These are phyloP conservation scores for Corythaixoides concolor DNA, from an alignment of 2,113 vertebrate genomes.

Conservation along the genomic window DNA sequence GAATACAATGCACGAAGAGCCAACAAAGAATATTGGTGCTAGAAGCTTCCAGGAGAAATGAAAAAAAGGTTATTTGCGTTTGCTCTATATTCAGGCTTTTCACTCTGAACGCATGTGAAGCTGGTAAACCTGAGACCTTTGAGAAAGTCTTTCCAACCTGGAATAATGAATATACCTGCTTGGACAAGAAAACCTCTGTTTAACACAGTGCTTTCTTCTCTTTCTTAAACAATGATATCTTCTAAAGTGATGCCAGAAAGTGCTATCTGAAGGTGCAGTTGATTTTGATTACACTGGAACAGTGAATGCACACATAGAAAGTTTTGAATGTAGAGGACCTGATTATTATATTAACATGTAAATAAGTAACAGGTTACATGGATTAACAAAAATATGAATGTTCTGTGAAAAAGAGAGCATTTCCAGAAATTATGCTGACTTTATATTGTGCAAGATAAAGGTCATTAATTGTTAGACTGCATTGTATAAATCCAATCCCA, in stretches of 20 bases:
- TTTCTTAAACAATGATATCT: slow-evolving; percentile 31
- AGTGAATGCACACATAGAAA: slow-evolving; percentile 1
- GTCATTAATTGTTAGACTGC: slow-evolving; percentile 6
- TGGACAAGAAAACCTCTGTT: slow-evolving; percentile 60
- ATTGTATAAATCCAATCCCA: background rate
- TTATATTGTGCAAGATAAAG: slow-evolving; percentile 5
- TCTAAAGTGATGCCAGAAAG: slow-evolving; percentile 12
- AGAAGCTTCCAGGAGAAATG: slow-evolving; percentile 58
- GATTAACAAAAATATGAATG: slow-evolving; percentile 23
- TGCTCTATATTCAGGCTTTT: slow-evolving; percentile 38
- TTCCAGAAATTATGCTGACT: slow-evolving; percentile 11
- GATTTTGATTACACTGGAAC: slow-evolving; percentile 1
- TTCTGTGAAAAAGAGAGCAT: slow-evolving; percentile 26
- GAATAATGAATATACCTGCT: slow-evolving; percentile 28
- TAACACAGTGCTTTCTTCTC: slow-evolving; percentile 33
- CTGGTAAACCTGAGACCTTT: slow-evolving; percentile 61
- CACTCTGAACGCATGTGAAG: slow-evolving; percentile 46
- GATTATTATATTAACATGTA: slow-evolving; percentile 43
- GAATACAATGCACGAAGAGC: background rate
- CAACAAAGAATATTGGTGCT: slow-evolving; percentile 52
- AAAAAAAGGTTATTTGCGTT: background rate
- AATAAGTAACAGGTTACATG: slow-evolving; percentile 51
- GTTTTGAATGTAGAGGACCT: slow-evolving; percentile 66
- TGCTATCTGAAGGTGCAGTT: slow-evolving; percentile 4
- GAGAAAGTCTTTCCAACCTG: slow-evolving; percentile 25